Evolutionary conservation across 2,888 invertebrate genomes (phyloP).

Genomic region (Argyra leucocephala): DNA sequence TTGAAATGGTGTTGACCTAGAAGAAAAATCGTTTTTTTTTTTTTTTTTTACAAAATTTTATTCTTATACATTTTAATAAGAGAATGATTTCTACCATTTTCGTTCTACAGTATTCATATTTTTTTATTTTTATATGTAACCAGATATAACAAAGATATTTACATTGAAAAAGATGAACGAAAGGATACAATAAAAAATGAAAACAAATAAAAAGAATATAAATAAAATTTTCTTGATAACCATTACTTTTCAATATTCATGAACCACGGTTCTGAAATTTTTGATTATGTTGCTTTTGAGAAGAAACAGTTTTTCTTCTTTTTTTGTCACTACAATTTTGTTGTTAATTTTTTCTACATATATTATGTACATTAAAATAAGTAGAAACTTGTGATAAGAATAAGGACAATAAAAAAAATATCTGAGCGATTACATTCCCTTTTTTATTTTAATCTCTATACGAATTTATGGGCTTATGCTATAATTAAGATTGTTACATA

Average conservation of each 20-base stretch:
- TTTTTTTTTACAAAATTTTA: too few relatives aligned
- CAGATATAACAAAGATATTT: too few relatives aligned
- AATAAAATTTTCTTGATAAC: not conserved
- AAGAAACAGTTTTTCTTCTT: not conserved
- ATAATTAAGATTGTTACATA: not conserved
- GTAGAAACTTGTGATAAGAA: not conserved
- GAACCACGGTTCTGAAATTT: not conserved
- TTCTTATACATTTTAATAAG: too few relatives aligned
- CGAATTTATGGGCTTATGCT: not conserved
- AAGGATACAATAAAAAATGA: not conserved
- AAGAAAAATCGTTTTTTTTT: too few relatives aligned
- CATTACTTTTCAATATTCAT: not conserved
- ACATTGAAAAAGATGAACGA: too few relatives aligned
- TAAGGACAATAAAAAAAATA: not conserved
- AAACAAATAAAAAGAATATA: not conserved
- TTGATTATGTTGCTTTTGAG: not conserved
- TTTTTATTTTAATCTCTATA: not conserved
- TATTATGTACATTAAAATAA: not conserved
- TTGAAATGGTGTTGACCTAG: too few relatives aligned
- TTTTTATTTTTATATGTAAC: too few relatives aligned
- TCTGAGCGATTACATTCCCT: not conserved
- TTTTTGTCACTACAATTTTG: not conserved
- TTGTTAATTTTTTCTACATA: not conserved
- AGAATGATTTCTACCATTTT: too few relatives aligned
- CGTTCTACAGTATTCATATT: too few relatives aligned